Base-by-base conservation (phyloP, 2,888 invertebrate species). In the Conus canariensis region DNA sequence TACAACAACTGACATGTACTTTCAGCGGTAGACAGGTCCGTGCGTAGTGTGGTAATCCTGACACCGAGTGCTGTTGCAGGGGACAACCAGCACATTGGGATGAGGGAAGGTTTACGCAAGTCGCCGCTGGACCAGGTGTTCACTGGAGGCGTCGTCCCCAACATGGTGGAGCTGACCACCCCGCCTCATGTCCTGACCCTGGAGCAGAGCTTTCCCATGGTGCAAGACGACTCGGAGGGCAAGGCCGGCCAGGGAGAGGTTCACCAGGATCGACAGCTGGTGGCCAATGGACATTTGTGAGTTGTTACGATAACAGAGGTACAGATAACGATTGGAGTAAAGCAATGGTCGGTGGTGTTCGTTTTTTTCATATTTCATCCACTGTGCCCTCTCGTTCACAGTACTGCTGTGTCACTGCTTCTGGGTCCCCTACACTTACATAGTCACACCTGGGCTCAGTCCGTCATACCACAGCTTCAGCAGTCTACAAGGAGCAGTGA, bases 161-260 rank as follows among this genome's bases (percentile, higher is more conserved):
- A 67, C 12, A 64, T 85, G 8, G 97, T 98, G 88, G 97, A 98
- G 92, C 98, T 99, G 87, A 97, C 98, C 96, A 99, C 99, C 45
- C 99, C 99, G 8, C 99, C 99, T 19, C 97, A 98, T 94, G 97
- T 98, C 45, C 97, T 99, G 89, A 99, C 98, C 19, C 97, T 99
- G 90, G 98, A 98, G 94, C 98, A 98, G 90, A 92, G 91, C 14
- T 93, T 93, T 86, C 94, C 93, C n/a, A 70, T 80, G 6, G 92
- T 93, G 12, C 92, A 93, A 45, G 92, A 93, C 25, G 93, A 93
- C 58, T 80, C 85, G 0, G 92, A 92, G 60, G 90, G 90, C 59
- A 85, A 89, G 59, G 82, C 45, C 45, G 83, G 58, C 8, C 88
- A 77, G n/a, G 82, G 19, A 2, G 58, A 56, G 1, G 19, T 8